phyloP scores from a whole-genome alignment of 2,888 invertebrate genomes.

The Trissolcus japonicus region DNA sequence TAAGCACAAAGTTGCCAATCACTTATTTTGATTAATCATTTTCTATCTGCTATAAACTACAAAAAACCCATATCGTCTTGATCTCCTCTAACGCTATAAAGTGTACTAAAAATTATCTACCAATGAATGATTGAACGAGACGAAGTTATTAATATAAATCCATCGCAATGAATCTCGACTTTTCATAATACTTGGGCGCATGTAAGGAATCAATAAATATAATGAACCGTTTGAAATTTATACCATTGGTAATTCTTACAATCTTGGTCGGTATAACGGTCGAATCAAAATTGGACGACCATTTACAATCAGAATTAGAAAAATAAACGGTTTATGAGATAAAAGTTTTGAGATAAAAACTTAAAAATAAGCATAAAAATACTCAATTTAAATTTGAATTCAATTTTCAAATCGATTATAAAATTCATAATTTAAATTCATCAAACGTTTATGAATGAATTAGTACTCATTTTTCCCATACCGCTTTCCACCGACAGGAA shows the following conservation, averaged over 20 bases:
- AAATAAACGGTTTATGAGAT: background rate
- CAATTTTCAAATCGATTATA: background rate
- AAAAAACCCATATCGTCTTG: slow-evolving; percentile 12
- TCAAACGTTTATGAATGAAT: too few species aligned
- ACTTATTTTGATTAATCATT: slow-evolving; percentile 14
- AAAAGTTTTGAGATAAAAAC: too few species aligned
- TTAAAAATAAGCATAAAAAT: background rate
- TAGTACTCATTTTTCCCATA: too few species aligned
- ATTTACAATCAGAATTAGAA: background rate
- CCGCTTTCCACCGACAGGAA: background rate
- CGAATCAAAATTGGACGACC: background rate
- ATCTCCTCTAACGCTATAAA: slow-evolving; percentile 23
- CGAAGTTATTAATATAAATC: slow-evolving; percentile 26
- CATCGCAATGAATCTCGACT: slow-evolving; percentile 17
- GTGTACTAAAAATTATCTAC: slow-evolving; percentile 26
- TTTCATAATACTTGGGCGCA: slow-evolving; percentile 22
- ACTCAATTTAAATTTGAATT: background rate
- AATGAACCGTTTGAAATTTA: slow-evolving; percentile 31
- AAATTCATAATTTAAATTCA: background rate
- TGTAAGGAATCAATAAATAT: slow-evolving; percentile 16
- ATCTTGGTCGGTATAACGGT: too few species aligned
- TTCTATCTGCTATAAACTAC: slow-evolving; percentile 1
- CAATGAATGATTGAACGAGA: slow-evolving; percentile 12
- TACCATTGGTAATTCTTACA: background rate
- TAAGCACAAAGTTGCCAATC: background rate